Percentiles rank a stretch among this genome's conserved stretches.
Evolutionary conservation across 2,888 invertebrate genomes (phyloP).

Genomic region (Hirtodrosophila duncani): DNA sequence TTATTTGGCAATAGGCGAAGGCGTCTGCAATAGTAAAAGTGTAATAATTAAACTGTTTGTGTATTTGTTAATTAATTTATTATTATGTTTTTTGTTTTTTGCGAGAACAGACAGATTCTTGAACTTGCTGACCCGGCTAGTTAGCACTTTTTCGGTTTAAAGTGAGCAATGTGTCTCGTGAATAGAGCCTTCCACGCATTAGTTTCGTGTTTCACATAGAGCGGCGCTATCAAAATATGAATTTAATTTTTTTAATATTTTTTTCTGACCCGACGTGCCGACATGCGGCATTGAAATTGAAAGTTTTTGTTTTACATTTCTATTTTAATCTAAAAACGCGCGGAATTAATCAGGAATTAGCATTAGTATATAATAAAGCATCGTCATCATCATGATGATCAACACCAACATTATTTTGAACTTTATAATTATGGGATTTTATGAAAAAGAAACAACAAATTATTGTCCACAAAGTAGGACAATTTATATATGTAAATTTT

Average conservation of each 20-base stretch:
- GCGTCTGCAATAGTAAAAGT: no score
- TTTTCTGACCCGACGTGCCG: not conserved
- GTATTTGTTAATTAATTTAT: no score
- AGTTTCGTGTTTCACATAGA: constrained; percentile 8
- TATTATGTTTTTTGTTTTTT: no score
- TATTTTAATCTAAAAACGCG: constrained; percentile 6
- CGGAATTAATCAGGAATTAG: constrained; percentile 12
- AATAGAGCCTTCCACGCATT: constrained; percentile 3
- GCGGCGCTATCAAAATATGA: constrained; percentile 12
- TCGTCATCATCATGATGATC: constrained; percentile 3
- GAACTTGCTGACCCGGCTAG: no score
- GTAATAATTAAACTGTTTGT: no score
- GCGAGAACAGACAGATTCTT: no score
- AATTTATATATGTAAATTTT: no score
- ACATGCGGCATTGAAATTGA: constrained; percentile 17
- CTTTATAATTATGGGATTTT: no score
- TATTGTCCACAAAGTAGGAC: not conserved
- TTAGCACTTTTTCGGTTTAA: no score
- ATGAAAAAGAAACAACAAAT: not conserved
- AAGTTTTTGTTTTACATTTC: constrained; percentile 14
- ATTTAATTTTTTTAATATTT: not conserved
- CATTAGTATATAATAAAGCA: constrained; percentile 7
- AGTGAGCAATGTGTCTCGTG: no score
- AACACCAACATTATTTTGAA: constrained; percentile 1
- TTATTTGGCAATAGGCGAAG: no score